Base-by-base conservation (phyloP, 2,113 vertebrate genomes). In the Turdus rufiventris region DNA sequence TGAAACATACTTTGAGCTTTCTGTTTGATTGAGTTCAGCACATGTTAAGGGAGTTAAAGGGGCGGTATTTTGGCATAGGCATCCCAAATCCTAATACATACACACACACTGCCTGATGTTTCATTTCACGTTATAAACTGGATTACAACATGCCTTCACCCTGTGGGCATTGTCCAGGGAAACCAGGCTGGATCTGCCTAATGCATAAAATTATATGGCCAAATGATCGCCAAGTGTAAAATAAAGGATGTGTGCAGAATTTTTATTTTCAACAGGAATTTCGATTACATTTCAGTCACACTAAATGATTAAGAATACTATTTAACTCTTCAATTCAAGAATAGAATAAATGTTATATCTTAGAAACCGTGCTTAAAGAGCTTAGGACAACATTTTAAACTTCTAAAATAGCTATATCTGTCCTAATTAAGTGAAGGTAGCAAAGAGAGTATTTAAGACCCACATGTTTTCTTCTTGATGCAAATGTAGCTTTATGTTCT, bases 61-160 rank as follows among this genome's bases (percentile, higher is more conserved):
- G 81, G 26, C 43, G 9, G 43, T 67, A 36, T 91, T 93, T 88
- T 95, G 90, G 92, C 82, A 90, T 36, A 74, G 40, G 24, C 14
- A 31, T 20, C 60, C 40, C 65, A 80, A 74, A 71, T 29, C 60
- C 48, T 77, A 77, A 81, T 34, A 63, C 72, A 57, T 0, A 4
- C 42, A 73, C 26, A 29, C 86, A 85, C 0, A 0, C 78, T 74
- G 89, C 71, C 29, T 86, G 67, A 88, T 73, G 67, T 83, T 95
- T 90, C 40, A 91, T 95, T 91, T 93, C 57, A 84, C 53, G 43
- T 95, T 94, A 81, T 89, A 91, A 96, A 88, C 87, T 89, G 93
- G 87, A 93, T 96, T 95, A 96, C 94, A 95, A 85, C 72, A 74
- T 96, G 75, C 68, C 86, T 93, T 91, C 4, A 11, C 36, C 79